These are phyloP conservation scores for Abrostola tripartita DNA, from an alignment of 2,888 invertebrate genomes.

Conservation along the genomic window DNA sequence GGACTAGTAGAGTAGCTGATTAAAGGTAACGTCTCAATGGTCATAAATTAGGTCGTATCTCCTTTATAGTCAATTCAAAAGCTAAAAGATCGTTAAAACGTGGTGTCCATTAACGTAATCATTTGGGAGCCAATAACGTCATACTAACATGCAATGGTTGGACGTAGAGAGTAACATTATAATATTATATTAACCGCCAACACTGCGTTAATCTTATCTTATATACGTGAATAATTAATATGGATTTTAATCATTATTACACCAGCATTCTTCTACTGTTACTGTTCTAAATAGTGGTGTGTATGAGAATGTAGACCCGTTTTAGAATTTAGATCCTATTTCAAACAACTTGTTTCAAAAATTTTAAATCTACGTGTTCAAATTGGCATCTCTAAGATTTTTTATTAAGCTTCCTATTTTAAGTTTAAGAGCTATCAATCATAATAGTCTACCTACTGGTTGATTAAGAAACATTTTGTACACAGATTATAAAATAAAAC, in stretches of 20 bases:
- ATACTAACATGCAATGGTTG: slow-evolving; percentile 78
- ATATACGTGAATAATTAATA: slow-evolving; percentile 65
- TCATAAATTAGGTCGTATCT: slow-evolving; percentile 82
- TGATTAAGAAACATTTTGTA: slow-evolving; percentile 25
- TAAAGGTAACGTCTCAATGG: slow-evolving; percentile 73
- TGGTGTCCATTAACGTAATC: slow-evolving; percentile 83
- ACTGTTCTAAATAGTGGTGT: slow-evolving; percentile 21
- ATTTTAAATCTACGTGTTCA: slow-evolving; percentile 11
- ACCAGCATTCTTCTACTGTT: slow-evolving; percentile 15
- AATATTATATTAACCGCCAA: slow-evolving; percentile 51
- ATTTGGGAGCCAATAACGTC: slow-evolving; percentile 82
- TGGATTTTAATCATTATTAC: slow-evolving; percentile 57
- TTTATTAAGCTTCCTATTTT: slow-evolving; percentile 14
- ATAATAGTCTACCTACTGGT: slow-evolving; percentile 14
- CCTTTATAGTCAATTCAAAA: slow-evolving; percentile 83
- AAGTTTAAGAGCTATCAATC: slow-evolving; percentile 35
- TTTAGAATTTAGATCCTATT: no score
- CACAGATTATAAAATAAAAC: slow-evolving; percentile 27
- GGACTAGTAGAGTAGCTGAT: slow-evolving; percentile 63
- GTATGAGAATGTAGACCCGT: background rate
- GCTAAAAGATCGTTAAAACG: slow-evolving; percentile 82
- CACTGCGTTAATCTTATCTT: slow-evolving; percentile 64
- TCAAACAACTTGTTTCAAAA: slow-evolving; percentile 12
- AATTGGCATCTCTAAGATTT: slow-evolving; percentile 6
- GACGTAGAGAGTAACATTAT: slow-evolving; percentile 53